Evolutionary conservation across 2,888 invertebrate species (phyloP).

Genomic region (Embidobia sp.): DNA sequence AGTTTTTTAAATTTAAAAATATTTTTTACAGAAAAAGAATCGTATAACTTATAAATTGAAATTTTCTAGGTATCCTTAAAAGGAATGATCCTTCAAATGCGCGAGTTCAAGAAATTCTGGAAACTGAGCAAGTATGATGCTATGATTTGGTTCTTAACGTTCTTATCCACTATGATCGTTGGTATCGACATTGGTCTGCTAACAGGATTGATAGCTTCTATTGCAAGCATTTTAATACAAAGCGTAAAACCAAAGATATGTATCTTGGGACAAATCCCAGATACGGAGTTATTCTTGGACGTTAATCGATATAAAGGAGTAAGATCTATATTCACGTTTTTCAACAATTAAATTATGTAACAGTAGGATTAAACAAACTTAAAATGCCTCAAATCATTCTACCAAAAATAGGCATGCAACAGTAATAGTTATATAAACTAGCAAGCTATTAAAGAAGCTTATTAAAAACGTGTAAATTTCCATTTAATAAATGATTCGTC

Average conservation of each 20-base stretch:
- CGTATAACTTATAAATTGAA: too few relatives aligned
- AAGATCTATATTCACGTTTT: constrained; percentile 67
- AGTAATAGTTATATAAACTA: too few relatives aligned
- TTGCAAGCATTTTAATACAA: constrained; percentile 86
- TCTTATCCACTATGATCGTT: constrained; percentile 87
- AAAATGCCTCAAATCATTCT: too few relatives aligned
- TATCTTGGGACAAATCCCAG: constrained; percentile 85
- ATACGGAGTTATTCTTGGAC: constrained; percentile 86
- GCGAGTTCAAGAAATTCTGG: constrained; percentile 87
- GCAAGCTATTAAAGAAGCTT: too few relatives aligned
- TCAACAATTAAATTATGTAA: too few relatives aligned
- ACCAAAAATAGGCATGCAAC: too few relatives aligned
- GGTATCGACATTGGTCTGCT: constrained; percentile 90
- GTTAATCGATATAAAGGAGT: constrained; percentile 85
- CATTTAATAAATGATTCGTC: too few relatives aligned
- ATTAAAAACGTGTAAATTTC: too few relatives aligned
- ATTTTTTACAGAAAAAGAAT: too few relatives aligned
- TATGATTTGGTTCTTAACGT: constrained; percentile 88
- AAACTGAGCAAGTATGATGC: constrained; percentile 87
- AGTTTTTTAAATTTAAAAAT: too few relatives aligned
- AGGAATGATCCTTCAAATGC: constrained; percentile 89
- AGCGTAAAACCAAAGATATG: constrained; percentile 85
- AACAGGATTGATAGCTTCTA: constrained; percentile 86
- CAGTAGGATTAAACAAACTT: too few relatives aligned
- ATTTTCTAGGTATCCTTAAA: constrained; percentile 85